Evolutionary conservation across 2,113 vertebrate species (phyloP), one percentile per base, ranked within the genome.

Genomic region (Megaceryle maxima): DNA sequence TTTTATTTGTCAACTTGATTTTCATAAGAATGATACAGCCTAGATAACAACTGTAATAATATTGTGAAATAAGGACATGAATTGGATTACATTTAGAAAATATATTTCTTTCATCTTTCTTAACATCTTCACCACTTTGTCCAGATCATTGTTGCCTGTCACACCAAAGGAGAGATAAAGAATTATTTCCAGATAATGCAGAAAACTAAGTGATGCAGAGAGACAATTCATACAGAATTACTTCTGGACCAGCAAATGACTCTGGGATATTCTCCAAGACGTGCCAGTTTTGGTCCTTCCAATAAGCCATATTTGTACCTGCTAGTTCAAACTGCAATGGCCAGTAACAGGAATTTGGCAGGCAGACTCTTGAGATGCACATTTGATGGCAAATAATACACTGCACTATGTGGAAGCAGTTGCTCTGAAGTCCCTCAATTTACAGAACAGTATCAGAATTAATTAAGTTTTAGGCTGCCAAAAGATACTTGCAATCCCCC

Each of bases 1-100:
- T 75, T 96, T 95, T 92, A 92, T 94, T 96, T 76, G 33, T 53
- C n/a, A 84, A 33, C 17, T 85, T 68, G 18, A 2, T 72, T 93
- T 87, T 82, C 24, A 1, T 35, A 70, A 39, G 16, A 91, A 84
- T 55, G 31, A 84, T 37, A 84, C 21, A 84, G 37, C 10, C 12
- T 46, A 70, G 20, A 24, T 8, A 81, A 80, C 9, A 94, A 84
- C 0, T 46, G 26, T 2, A 78, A 37, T 62, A 70, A 33, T 53
- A 92, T 21, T 67, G n/a, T 72, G 56, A 90, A 72, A 70, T 48
- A 82, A 18, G 4, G 7, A 70, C 18, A 85, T 75, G 46, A n/a
- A 74, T 41, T 81, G 51, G 5, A 51, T 3, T 60, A 31, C 10
- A 73, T 57, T 64, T 76, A 73, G 29, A 10, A 80, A 86, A 79